Evolutionary conservation across 2,797 vertebrate species (phyloP), one percentile per base, ranked within the genome.

Genomic region (Synaphobranchus kaupii): DNA sequence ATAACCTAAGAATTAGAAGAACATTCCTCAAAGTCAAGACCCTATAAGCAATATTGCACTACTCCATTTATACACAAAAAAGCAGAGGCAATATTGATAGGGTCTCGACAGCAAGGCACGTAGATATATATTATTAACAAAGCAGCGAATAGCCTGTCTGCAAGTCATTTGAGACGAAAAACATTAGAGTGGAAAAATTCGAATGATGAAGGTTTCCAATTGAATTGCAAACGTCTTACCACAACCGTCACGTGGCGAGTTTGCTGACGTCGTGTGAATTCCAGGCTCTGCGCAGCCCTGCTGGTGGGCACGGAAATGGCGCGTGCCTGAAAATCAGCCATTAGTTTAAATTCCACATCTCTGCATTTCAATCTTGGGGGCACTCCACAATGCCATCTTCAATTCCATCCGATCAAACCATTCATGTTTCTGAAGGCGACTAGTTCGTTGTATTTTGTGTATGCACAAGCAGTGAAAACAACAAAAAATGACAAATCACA

Each of bases 21-120:
- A 92, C 91, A 93, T 88, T 89, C 96, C 97, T 96, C 93, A 95
- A 94, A 96, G 97, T 95, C 96, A 95, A 98, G 97, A 98, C 97
- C 97, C 97, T 98, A 98, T 98, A 98, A 98, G 97, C 97, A 98
- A 98, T 98, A 98, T 98, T 98, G 97, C 97, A 98, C 97, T 98
- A 97, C 97, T 98, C 95, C 95, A 96, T 94, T 93, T 93, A 96
- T 93, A 93, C 92, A 90, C 88, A 92, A 93, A 96, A 96, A 97
- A 98, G 97, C 97, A 98, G 97, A 98, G 97, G 95, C 97, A 98
- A 98, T 96, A 98, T 96, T 97, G 97, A 98, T 98, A 98, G 97
- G 97, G 97, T 97, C 95, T 96, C 92, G 93, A 95, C 97, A 96
- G 93, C 94, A 95, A 97, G 97, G 96, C 91, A 25, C 88, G 54